Conservation (phyloP, 2,797 vertebrate species). For the Anabacerthia variegaticeps region DNA sequence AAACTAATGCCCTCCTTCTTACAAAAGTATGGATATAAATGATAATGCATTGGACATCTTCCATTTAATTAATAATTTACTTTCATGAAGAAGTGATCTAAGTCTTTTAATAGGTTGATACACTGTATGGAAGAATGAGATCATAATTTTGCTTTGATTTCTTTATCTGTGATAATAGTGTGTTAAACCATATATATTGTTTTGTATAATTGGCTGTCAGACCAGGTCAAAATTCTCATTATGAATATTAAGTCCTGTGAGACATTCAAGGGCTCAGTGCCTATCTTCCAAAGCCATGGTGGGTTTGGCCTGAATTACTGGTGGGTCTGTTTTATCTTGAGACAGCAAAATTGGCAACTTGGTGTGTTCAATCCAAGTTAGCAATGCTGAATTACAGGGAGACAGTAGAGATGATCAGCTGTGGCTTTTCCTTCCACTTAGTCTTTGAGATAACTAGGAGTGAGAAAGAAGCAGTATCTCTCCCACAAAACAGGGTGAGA, state of each 20-base stretch:
- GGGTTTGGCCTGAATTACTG: neutral
- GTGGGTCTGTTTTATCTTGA: neutral
- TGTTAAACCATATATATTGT: neutral
- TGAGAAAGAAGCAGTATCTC: neutral
- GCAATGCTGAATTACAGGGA: neutral
- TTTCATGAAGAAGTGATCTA: neutral
- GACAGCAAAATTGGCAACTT: neutral
- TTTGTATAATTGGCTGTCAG: neutral
- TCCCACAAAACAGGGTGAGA: neutral
- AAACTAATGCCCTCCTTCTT: neutral
- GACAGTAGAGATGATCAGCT: neutral
- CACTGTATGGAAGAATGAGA: neutral
- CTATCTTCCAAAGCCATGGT: neutral
- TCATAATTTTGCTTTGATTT: constrained; percentile 2
- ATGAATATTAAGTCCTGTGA: neutral
- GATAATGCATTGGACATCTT: neutral
- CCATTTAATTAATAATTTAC: neutral
- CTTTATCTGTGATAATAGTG: neutral
- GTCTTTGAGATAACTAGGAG: neutral
- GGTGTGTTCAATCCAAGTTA: neutral
- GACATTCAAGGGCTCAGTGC: neutral
- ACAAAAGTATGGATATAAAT: neutral
- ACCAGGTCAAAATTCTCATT: neutral
- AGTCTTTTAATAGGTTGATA: constrained; percentile 11
- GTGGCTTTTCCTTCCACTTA: neutral